Evolutionary conservation across 1,140 invertebrate species (phyloP), one percentile per base, ranked within the genome.

Genomic region (Prorops nasuta): DNA sequence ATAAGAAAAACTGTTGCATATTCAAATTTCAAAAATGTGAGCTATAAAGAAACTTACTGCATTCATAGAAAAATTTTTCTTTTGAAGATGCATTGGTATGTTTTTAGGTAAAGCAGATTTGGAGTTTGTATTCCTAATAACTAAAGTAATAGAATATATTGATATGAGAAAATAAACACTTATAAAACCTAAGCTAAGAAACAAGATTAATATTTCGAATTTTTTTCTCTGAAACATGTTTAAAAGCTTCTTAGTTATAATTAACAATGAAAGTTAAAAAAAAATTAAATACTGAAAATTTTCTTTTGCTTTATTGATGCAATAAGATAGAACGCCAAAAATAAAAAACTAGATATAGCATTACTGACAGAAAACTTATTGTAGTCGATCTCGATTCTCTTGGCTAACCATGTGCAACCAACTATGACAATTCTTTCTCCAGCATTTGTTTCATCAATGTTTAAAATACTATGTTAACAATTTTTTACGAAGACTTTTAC

Each of bases 391-490:
- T 35, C 58, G 60, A 57, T 62, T 62, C 44, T 61, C 58, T 62
- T 62, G 58, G 51, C 54, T 60, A 61, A 22, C 60, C 54, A 62
- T 51, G 60, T 51, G 44, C 53, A 24, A 60, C 51, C 22, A n/a
- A n/a, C n/a, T n/a, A n/a, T n/a, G n/a, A n/a, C n/a, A n/a, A n/a
- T n/a, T n/a, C n/a, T n/a, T n/a, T n/a, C n/a, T n/a, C n/a, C n/a
- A n/a, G n/a, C n/a, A n/a, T n/a, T n/a, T n/a, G n/a, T n/a, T n/a
- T n/a, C n/a, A n/a, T n/a, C n/a, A n/a, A n/a, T n/a, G n/a, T n/a
- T n/a, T n/a, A n/a, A n/a, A n/a, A n/a, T n/a, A n/a, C n/a, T n/a
- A n/a, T n/a, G n/a, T n/a, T n/a, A n/a, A n/a, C n/a, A n/a, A n/a
- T n/a, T n/a, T n/a, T n/a, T n/a, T n/a, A n/a, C n/a, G n/a, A n/a